These are phyloP conservation scores for Dryobota labecula DNA, from an alignment of 2,888 invertebrate species.

Conservation along the genomic window DNA sequence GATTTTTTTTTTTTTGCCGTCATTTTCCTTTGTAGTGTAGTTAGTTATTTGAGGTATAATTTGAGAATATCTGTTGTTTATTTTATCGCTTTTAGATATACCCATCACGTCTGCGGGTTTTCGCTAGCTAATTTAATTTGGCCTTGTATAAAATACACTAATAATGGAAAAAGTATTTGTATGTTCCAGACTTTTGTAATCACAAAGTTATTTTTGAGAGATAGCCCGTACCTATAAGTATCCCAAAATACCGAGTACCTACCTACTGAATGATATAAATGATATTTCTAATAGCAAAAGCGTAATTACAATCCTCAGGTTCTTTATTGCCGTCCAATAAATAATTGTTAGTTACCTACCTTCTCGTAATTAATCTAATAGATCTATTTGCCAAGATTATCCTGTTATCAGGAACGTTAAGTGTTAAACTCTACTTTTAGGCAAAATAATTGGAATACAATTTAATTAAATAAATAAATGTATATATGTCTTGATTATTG, in stretches of 20 bases:
- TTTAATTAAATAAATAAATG: slow-evolving; percentile 1
- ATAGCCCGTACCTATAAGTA: background rate
- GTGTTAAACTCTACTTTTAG: background rate
- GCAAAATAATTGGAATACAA: slow-evolving; percentile 2
- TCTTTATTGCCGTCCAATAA: slow-evolving; percentile 40
- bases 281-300: slow-evolving; percentile 16
- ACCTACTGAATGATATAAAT: background rate
- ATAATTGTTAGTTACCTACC: slow-evolving; percentile 3
- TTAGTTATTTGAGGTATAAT: background rate
- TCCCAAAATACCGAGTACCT: background rate
- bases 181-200: background rate
- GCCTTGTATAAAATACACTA: background rate
- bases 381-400: slow-evolving; percentile 21
- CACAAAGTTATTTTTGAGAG: slow-evolving; percentile 4
- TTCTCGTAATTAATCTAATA: slow-evolving; percentile 20
- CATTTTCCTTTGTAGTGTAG: background rate
- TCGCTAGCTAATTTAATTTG: background rate
- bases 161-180: background rate
- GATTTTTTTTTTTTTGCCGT: too few relatives aligned
- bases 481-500: background rate
- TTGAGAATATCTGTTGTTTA: background rate
- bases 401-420: background rate
- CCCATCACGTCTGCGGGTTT: background rate
- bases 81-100: too few relatives aligned
- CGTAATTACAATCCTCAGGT: slow-evolving; percentile 17